Evolutionary conservation across 1,140 invertebrate genomes (phyloP), one percentile per base, ranked within the genome.

Genomic region (Drosophila eugracilis): DNA sequence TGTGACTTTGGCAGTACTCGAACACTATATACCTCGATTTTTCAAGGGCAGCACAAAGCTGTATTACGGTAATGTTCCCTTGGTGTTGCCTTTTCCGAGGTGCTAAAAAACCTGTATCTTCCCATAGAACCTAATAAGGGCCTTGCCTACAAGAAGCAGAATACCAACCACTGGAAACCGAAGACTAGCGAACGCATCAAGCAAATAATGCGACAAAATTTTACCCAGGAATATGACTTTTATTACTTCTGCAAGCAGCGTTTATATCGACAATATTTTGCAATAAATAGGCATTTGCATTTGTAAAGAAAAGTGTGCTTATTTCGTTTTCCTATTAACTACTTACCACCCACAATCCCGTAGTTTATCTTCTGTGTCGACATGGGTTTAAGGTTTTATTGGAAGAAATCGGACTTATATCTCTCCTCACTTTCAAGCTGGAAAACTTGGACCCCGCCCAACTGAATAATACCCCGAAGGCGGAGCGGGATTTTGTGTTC

Each of bases 1-100:
- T 92, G 94, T 94, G 2, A 97, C 96, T 1, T 92, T 97, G 5
- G 93, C 94, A 1, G 96, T 97, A 10, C 92, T 97, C 21, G 96
- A 97, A 91, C 92, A 95, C 78, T 97, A 97, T 88, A 93, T 97
- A 59, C 96, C 96, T 0, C 92, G 93, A 54, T 97, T 97, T 92
- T 97, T 97, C 92, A 92, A 92, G 30, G 96, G 96, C 39, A 95
- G 95, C 10, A 93, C 93, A 1, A 89, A 95, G 59, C 91, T 96
- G 41, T 97, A 97, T 89, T 96, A 94, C 92, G 95, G 96, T 91
- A 94, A 74, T 32, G n/a, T 10, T 26, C 6, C 4, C 15, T 10
- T 7, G 3, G 9, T 17, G 17, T 30, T 32, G 95, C 80, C 93
- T 45, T 7, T 2, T 15, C 0, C 1, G n/a, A 15, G n/a, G 22